Evolutionary conservation across 2,113 vertebrate genomes (phyloP), one percentile per base, ranked within the genome.

Genomic region (Anoplopoma fimbria): DNA sequence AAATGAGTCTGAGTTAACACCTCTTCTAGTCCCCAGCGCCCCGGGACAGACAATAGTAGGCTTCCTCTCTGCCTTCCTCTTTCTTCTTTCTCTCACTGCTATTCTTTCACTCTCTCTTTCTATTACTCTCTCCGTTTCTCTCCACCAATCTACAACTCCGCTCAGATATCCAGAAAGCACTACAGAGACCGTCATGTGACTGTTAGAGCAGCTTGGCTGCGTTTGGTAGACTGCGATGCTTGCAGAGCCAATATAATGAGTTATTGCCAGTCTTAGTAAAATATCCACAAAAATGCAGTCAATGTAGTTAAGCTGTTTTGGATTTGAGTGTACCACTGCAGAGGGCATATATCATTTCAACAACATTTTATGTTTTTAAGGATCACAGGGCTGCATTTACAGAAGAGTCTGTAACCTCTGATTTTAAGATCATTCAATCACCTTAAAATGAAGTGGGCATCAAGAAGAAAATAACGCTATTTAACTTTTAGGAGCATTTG

Each of bases 1-100:
- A 95, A 96, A 96, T 95, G 95, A 95, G 93, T 95, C 94, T 94
- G 92, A 95, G 93, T 95, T 95, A 95, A 92, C 94, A 93, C 93
- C 93, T 91, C 91, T 89, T 90, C 91, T 87, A 93, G 86, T 90
- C 84, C 88, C 93, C 55, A 60, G 71, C 71, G 92, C 95, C 92
- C 79, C 79, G 8, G 93, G 94, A 93, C 90, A 94, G 93, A 91
- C 93, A 92, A 93, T 88, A 83, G 88, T 69, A 69, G 49, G 87
- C 91, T 92, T 93, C 94, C 93, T 93, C 61, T 79, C 61, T 79
- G 69, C 89, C 74, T 77, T 78, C 81, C 87, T 85, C 90, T 83
- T 91, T 77, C 81, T 80, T 88, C 89, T 82, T 81, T 84, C 86
- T 58, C 81, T 79, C 67, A 31, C 65, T 78, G 58, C 47, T 34